A percentile compares a stretch with the other conserved stretches of the same genome.
phyloP scores from a whole-genome alignment of 2,797 vertebrate species.

The Muscicapa comitata region DNA sequence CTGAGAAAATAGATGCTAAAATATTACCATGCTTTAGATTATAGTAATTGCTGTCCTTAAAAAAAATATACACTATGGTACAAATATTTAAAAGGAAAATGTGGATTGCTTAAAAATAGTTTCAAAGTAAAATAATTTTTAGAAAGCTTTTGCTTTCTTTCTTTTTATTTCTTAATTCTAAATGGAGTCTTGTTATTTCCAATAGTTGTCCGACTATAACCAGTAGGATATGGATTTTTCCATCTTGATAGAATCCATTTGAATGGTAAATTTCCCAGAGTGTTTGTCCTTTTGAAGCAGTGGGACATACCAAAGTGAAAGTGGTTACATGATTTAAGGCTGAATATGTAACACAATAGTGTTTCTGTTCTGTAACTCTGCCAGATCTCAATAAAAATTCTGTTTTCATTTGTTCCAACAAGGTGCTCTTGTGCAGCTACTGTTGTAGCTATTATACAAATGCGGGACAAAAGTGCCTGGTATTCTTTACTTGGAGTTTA shows the following conservation, averaged over 20 bases:
- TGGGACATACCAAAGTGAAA: not conserved
- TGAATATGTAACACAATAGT: not conserved
- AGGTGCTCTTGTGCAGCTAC: not conserved
- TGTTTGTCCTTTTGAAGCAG: not conserved
- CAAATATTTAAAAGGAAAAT: not conserved
- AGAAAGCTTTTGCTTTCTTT: not conserved
- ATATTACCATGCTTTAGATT: not conserved
- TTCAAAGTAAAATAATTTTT: not conserved
- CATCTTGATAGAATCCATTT: not conserved
- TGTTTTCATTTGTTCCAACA: not conserved
- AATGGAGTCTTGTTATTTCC: not conserved
- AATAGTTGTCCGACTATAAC: not conserved
- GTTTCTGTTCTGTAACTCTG: not conserved
- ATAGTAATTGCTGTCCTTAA: not conserved
- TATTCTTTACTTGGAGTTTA: not conserved
- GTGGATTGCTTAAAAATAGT: not conserved
- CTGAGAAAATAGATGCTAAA: not conserved
- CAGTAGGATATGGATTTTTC: not conserved
- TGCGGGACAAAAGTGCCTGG: accelerated
- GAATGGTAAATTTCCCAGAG: not conserved
- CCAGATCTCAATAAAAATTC: not conserved
- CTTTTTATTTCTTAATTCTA: not conserved
- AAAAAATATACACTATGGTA: not conserved
- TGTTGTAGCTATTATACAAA: not conserved
- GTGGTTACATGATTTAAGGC: not conserved